Percentiles rank a stretch among this genome's conserved stretches.
phyloP scores from a whole-genome alignment of 2,797 vertebrate species.

The Glossophaga mutica region DNA sequence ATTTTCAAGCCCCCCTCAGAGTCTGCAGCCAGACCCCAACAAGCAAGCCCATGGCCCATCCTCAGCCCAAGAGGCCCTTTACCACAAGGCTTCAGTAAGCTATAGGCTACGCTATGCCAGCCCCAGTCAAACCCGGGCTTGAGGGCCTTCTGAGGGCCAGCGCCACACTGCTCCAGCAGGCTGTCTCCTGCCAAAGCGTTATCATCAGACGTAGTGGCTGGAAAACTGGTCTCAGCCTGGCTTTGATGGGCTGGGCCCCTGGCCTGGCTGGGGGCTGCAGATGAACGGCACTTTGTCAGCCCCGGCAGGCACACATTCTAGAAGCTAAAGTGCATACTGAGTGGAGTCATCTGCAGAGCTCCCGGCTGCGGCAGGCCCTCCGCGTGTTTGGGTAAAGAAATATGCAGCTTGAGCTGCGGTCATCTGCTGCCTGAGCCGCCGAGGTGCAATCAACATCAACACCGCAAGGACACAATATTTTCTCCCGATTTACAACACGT shows the following conservation, averaged over 20 bases:
- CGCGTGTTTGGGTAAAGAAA: conserved; percentile 82
- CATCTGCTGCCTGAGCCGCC: conserved; percentile 75
- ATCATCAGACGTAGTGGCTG: conserved; percentile 56
- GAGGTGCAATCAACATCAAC: conserved; percentile 84
- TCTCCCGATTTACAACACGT: conserved; percentile 83
- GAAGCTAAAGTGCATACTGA: conserved; percentile 76
- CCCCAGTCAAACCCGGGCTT: conserved; percentile 9
- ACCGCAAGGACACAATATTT: conserved; percentile 85
- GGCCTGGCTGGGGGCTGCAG: conserved; percentile 67
- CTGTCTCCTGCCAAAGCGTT: conserved; percentile 68
- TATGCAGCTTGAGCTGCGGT: conserved; percentile 80
- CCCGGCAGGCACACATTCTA: conserved; percentile 68
- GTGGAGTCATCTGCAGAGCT: conserved; percentile 70
- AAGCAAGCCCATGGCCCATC: not conserved
- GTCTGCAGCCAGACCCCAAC: conserved; percentile 28
- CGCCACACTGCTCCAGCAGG: conserved; percentile 61
- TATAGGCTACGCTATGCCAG: not conserved
- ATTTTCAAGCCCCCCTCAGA: conserved; percentile 38
- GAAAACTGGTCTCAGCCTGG: conserved; percentile 59
- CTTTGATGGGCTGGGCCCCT: conserved; percentile 60
- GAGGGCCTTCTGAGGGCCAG: conserved; percentile 48
- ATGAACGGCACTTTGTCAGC: conserved; percentile 77
- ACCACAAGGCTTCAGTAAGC: conserved; percentile 37
- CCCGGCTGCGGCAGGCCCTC: conserved; percentile 66
- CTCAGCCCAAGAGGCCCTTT: conserved; percentile 20